Conservation (phyloP, 2,113 vertebrate genomes). For the Toxotes jaculatrix region DNA sequence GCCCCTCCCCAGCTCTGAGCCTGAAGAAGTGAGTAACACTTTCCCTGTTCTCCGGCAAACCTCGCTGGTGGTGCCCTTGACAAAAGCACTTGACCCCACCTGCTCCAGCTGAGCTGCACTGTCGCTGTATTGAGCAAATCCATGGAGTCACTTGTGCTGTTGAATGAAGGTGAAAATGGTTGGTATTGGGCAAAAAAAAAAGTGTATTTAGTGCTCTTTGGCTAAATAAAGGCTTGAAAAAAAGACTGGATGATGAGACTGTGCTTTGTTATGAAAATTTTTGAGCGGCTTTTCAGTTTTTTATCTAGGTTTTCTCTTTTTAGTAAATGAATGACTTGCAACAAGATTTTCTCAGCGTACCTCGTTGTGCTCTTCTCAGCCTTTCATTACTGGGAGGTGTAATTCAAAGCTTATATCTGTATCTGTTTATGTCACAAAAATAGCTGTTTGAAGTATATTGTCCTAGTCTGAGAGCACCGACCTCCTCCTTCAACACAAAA, state of each 20-base stretch:
- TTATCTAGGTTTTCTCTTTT: background rate
- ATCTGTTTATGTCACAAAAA: background rate
- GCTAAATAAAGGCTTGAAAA: constrained; percentile 26
- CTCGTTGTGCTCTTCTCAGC: background rate
- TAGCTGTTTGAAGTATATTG: no score
- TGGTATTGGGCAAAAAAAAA: constrained; percentile 19
- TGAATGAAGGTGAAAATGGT: constrained; percentile 58
- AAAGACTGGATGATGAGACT: background rate
- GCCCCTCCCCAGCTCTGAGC: background rate
- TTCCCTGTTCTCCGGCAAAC: constrained; percentile 3
- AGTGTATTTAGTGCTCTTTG: constrained; percentile 26
- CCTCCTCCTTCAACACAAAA: no score
- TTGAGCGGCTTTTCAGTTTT: background rate
- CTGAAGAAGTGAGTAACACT: constrained; percentile 4
- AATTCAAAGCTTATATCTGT: background rate
- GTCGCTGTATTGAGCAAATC: constrained; percentile 49
- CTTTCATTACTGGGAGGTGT: background rate
- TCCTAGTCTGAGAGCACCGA: no score
- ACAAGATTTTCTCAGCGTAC: background rate
- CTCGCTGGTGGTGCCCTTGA: constrained; percentile 56
- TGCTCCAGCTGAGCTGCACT: constrained; percentile 56
- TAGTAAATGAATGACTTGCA: background rate
- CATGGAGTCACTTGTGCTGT: constrained; percentile 61
- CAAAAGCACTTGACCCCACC: constrained; percentile 66
- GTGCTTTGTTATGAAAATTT: background rate